Percentiles rank a stretch among this genome's conserved stretches.
phyloP scores from a whole-genome alignment of 64 coral and sea anemone species.

The Stichodactyla helianthus region DNA sequence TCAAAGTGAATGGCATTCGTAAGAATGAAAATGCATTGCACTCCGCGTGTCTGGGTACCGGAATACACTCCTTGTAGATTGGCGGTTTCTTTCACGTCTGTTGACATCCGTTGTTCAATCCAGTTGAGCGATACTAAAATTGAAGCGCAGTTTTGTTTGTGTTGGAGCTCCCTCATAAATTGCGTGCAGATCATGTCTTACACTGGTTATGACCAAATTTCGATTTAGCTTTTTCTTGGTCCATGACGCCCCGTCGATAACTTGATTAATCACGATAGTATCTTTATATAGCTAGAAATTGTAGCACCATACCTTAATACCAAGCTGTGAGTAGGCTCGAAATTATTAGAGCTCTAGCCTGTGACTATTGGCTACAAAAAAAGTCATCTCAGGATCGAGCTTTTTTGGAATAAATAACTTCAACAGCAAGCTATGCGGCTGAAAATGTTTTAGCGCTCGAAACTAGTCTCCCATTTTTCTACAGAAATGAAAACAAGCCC shows the following conservation, averaged over 20 bases:
- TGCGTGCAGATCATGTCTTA: not conserved
- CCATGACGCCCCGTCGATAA: not conserved
- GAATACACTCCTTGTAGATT: not conserved
- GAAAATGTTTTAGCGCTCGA: not conserved
- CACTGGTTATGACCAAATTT: not conserved
- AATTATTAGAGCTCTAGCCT: not conserved
- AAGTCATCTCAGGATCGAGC: not conserved
- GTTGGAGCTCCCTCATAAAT: not conserved
- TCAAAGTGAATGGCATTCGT: not conserved
- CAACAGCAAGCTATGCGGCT: not conserved
- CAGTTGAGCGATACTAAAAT: not conserved
- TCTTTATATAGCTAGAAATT: conserved; percentile 9
- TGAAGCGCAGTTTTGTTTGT: not conserved
- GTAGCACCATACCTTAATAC: not conserved
- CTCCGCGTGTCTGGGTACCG: too few relatives aligned
- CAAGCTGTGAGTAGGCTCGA: not conserved
- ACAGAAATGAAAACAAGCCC: not conserved
- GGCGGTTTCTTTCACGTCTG: not conserved
- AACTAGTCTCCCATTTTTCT: not conserved
- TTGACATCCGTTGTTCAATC: not conserved
- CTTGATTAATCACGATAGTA: not conserved
- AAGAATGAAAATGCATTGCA: not conserved
- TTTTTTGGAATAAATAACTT: not conserved
- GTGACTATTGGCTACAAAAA: not conserved
- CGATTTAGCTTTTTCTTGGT: not conserved